Percentiles rank a stretch among this genome's conserved stretches.
phyloP scores from a whole-genome alignment of 2,888 invertebrate species.

The Opisthograptis luteolata region DNA sequence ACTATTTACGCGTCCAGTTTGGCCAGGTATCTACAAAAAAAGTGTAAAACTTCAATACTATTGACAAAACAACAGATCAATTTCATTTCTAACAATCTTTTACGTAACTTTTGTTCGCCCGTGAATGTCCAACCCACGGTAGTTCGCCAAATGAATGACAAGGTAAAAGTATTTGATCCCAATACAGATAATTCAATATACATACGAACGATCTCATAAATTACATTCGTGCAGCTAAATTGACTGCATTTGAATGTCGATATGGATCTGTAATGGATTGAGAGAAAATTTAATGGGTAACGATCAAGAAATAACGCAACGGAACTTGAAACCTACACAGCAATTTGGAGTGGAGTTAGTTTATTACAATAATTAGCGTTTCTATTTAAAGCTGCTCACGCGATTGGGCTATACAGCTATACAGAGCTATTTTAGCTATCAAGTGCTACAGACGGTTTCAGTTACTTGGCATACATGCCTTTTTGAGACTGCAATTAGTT shows the following conservation, averaged over 20 bases:
- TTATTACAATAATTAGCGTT: background rate
- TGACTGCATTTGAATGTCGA: slow-evolving; percentile 19
- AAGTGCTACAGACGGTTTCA: too few species aligned
- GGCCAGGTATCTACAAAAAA: too few species aligned
- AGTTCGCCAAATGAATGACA: slow-evolving; percentile 69
- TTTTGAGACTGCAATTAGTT: too few species aligned
- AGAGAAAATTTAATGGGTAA: slow-evolving; percentile 15
- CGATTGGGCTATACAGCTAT: too few species aligned
- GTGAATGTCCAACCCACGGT: slow-evolving; percentile 47
- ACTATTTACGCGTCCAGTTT: too few species aligned
- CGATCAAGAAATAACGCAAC: slow-evolving; percentile 11
- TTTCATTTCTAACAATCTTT: too few species aligned
- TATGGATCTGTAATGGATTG: slow-evolving; percentile 9
- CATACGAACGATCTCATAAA: slow-evolving; percentile 14
- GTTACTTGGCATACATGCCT: too few species aligned
- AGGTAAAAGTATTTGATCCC: slow-evolving; percentile 53
- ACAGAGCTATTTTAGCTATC: too few species aligned
- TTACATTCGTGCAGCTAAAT: slow-evolving; percentile 8
- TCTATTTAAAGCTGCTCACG: background rate
- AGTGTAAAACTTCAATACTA: too few species aligned
- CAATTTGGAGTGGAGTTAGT: background rate
- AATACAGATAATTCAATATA: slow-evolving; percentile 27
- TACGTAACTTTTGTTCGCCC: slow-evolving; percentile 17
- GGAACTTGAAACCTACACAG: slow-evolving; percentile 12
- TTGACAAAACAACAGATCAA: too few species aligned